Evolutionary conservation across 2,888 invertebrate species (phyloP).

Genomic region (Timema podura): DNA sequence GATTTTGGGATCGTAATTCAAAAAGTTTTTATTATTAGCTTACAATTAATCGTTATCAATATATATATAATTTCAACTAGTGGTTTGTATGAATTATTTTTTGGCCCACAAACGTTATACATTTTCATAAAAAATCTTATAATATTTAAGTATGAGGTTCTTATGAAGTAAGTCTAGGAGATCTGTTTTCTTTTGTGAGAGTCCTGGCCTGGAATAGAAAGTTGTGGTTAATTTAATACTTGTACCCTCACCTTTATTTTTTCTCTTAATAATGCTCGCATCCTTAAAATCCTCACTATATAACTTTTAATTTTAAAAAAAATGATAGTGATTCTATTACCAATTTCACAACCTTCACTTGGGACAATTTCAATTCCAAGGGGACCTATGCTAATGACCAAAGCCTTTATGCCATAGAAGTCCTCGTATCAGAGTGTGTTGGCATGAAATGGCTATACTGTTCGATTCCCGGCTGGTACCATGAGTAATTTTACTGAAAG

Average conservation of each 20-base stretch:
- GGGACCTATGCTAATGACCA: neutral
- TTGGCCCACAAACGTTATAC: neutral
- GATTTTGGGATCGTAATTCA: neutral
- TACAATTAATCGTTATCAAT: too few species aligned
- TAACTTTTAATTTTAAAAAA: neutral
- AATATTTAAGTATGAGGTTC: neutral
- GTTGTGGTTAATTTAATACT: neutral
- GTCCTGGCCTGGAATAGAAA: slow-evolving; percentile 1
- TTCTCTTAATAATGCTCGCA: neutral
- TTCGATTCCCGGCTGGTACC: too few species aligned
- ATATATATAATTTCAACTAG: too few species aligned
- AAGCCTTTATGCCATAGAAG: neutral
- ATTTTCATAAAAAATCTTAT: neutral
- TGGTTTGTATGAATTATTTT: neutral
- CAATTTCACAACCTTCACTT: neutral
- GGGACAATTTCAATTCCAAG: neutral
- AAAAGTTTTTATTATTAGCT: too few species aligned
- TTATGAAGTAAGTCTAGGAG: slow-evolving; percentile 8
- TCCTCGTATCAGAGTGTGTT: neutral
- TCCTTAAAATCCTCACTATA: slow-evolving; percentile 7
- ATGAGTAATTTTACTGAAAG: too few species aligned
- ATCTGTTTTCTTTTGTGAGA: neutral
- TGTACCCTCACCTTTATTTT: neutral
- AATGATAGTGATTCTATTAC: neutral
- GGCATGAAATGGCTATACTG: too few species aligned